A percentile compares a stretch with the other conserved stretches of the same genome.
These are phyloP conservation scores for Chrysomela aeneicollis DNA, from an alignment of 2,888 invertebrate genomes.

Conservation along the genomic window DNA sequence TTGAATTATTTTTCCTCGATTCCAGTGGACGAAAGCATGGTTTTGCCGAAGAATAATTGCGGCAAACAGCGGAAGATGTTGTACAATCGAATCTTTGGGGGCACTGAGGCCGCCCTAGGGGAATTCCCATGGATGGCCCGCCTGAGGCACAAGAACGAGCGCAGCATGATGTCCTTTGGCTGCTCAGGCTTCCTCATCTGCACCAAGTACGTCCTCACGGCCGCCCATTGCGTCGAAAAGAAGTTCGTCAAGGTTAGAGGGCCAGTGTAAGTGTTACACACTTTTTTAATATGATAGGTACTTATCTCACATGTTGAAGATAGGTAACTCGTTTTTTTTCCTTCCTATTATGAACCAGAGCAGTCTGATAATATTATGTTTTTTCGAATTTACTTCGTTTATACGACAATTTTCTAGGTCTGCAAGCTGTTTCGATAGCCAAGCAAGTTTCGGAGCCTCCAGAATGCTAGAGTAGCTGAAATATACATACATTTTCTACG, in stretches of 20 bases:
- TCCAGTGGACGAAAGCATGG: constrained; percentile 23
- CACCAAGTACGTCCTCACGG: constrained; percentile 64
- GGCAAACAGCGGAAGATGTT: constrained; percentile 50
- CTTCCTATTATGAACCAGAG: no score
- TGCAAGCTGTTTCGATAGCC: no score
- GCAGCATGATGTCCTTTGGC: constrained; percentile 50
- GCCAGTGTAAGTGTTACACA: constrained; percentile 42
- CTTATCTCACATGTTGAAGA: no score
- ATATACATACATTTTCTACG: no score
- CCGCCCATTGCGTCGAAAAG: constrained; percentile 63
- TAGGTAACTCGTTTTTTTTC: no score
- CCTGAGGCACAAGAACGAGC: constrained; percentile 60
- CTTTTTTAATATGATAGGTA: no score
- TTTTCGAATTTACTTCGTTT: no score
- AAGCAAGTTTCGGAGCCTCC: no score
- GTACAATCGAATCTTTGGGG: constrained; percentile 57
- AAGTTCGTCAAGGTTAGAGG: constrained; percentile 38
- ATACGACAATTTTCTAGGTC: no score
- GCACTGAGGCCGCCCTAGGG: constrained; percentile 60
- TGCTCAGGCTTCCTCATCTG: constrained; percentile 66
- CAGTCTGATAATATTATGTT: no score
- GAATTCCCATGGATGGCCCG: constrained; percentile 67
- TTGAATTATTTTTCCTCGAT: no score
- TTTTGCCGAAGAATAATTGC: constrained; percentile 54
- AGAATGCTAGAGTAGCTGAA: no score